phyloP scores from a whole-genome alignment of 2,797 vertebrate genomes.

The Leptoclinus maculatus region DNA sequence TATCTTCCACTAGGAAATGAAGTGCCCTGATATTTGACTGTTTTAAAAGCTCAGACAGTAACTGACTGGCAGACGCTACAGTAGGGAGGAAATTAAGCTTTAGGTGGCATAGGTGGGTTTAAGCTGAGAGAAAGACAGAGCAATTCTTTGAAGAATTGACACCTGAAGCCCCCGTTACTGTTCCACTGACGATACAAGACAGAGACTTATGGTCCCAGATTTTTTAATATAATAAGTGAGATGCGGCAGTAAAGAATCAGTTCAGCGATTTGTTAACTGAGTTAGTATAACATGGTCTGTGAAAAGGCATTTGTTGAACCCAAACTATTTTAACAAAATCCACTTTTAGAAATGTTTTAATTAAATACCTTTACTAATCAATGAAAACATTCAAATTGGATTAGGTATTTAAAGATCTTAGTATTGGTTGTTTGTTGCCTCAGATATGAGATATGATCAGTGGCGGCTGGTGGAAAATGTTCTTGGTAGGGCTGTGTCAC shows the following conservation, averaged over 20 bases:
- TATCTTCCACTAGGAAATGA: slow-evolving; percentile 16
- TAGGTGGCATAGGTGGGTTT: slow-evolving; percentile 2
- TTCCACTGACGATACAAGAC: background rate
- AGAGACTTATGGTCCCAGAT: background rate
- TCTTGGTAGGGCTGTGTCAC: too few relatives aligned
- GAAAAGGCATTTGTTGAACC: too few relatives aligned
- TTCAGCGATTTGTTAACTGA: too few relatives aligned
- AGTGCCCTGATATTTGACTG: slow-evolving; percentile 28
- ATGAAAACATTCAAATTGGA: too few relatives aligned
- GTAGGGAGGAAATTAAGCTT: slow-evolving; percentile 62
- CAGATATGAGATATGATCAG: too few relatives aligned
- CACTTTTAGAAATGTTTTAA: too few relatives aligned
- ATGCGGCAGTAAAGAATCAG: background rate
- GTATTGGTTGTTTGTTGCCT: too few relatives aligned
- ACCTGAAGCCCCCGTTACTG: background rate
- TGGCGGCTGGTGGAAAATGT: too few relatives aligned
- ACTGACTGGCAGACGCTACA: slow-evolving; percentile 57
- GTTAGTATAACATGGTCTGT: too few relatives aligned
- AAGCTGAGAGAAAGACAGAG: background rate
- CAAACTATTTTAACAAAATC: too few relatives aligned
- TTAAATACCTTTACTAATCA: too few relatives aligned
- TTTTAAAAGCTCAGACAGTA: slow-evolving; percentile 20
- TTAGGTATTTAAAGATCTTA: too few relatives aligned
- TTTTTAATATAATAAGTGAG: background rate
- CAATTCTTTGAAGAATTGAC: background rate